Evolutionary conservation across 2,113 vertebrate species (phyloP), one percentile per base, ranked within the genome.

Genomic region (Potamarius usumacintae): DNA sequence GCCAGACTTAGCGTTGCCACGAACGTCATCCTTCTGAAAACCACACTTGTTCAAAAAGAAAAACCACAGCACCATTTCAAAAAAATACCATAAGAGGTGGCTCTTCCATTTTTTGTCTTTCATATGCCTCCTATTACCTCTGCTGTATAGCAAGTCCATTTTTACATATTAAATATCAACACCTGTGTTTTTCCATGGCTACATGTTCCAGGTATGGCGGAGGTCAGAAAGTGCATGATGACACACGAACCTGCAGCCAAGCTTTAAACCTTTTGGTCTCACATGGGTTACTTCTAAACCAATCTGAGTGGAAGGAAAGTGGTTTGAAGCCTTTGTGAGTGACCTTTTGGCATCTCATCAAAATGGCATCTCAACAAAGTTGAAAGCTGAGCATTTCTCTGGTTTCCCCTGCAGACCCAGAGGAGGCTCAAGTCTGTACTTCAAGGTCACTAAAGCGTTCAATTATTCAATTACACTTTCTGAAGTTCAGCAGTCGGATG

Each of bases 21-120:
- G 42, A 20, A 78, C 20, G 48, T 78, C 58, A 63, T 34, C 57
- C 58, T 78, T 76, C 22, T 71, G 15, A 81, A 87, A 87, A 55
- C 86, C 86, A n/a, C 86, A 63, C 15, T 63, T 71, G 79, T 25
- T 83, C 69, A 87, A 52, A 87, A 62, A 63, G 86, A 83, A 83
- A 87, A 83, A 76, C 86, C 86, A 87, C 80, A 87, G 6, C 55
- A 8, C 57, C 27, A 14, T 74, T 63, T 42, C 2, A 78, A 85
- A 78, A 78, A 78, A 63, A 77, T 22, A 58, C 17, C 58, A 53
- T n/a, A 60, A 78, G 79, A 22, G 34, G 55, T 82, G 65, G 79
- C 55, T 76, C 84, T 81, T 86, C 77, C 50, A 79, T 83, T 78
- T 60, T 65, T 71, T 10, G 53, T 20, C 72, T 65, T 72, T 84